Evolutionary conservation across 2,797 vertebrate species (phyloP), one percentile per base, ranked within the genome.

Genomic region (Sebastes glaucus): DNA sequence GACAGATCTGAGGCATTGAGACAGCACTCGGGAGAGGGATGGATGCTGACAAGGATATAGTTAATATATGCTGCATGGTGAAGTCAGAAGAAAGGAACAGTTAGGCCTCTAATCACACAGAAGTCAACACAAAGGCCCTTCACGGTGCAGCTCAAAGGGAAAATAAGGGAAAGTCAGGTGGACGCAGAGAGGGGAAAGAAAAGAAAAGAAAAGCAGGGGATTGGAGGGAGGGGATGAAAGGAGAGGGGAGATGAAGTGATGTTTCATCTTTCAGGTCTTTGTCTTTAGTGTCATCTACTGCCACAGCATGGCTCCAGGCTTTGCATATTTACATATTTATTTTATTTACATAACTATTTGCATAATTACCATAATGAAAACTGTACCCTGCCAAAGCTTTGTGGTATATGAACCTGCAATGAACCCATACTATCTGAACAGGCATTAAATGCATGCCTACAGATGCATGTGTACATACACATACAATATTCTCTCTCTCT

Each of bases 361-460:
- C 88, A 91, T 88, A 83, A 85, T 88, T 89, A 84, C 42, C 75
- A 79, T 83, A 74, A 78, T 78, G 23, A 75, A 87, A 84, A 61
- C 33, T 13, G 14, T 46, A 64, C 35, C 11, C 72, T 66, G 67
- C 33, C 75, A 69, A 5, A 42, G 27, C 53, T 74, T 74, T 78
- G 74, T 63, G 22, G 30, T 74, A 56, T 18, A 55, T 74, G 61
- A 90, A 85, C 83, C 62, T 42, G 52, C 30, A 71, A 5, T 81
- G 80, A 90, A 90, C 87, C 70, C 74, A 35, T n/a, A 77, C 72
- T 62, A 78, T 74, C 33, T 61, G 10, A 66, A 42, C 55, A 78
- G 30, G 11, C 30, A 1, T 27, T 25, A 22, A 65, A 33, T 53
- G 46, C 69, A 33, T 53, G 46, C 64, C 46, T 62, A 69, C 28